Percentiles rank a stretch among this genome's conserved stretches.
phyloP scores from a whole-genome alignment of 2,888 invertebrate genomes.

The Drosophila eohydei region DNA sequence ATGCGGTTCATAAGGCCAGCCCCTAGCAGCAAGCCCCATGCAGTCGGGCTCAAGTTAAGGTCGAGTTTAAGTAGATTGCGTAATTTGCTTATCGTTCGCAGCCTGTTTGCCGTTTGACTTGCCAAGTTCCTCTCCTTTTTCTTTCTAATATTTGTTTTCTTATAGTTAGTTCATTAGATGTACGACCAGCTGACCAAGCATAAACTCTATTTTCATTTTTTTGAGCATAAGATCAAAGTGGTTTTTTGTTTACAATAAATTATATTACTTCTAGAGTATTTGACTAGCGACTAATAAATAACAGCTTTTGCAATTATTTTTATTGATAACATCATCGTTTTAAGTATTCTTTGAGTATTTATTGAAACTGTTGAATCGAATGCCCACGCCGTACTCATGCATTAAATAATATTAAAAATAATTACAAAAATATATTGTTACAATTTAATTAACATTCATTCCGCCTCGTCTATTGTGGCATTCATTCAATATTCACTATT shows the following conservation, averaged over 20 bases:
- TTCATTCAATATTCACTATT: slow-evolving; percentile 26
- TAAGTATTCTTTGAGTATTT: not conserved
- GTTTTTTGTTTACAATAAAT: not conserved
- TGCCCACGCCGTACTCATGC: not conserved
- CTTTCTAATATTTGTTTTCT: not conserved
- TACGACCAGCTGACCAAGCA: not conserved
- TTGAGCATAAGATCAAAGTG: not conserved
- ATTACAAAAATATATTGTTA: slow-evolving; percentile 3
- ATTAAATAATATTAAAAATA: slow-evolving; percentile 8
- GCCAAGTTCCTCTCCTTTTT: slow-evolving; percentile 18
- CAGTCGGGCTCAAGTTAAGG: slow-evolving; percentile 19
- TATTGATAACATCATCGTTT: not conserved
- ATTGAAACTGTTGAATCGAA: slow-evolving; percentile 13
- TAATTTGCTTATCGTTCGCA: slow-evolving; percentile 56
- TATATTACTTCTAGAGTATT: not conserved
- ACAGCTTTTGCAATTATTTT: not conserved
- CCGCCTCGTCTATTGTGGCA: slow-evolving; percentile 12
- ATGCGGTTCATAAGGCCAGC: slow-evolving; percentile 50
- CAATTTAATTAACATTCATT: slow-evolving; percentile 42
- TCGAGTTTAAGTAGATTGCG: slow-evolving; percentile 50
- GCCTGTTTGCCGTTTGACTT: slow-evolving; percentile 41
- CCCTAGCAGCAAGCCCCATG: slow-evolving; percentile 3
- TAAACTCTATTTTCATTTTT: not conserved
- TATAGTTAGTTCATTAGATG: slow-evolving; percentile 40
- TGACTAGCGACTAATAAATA: not conserved